Base-by-base conservation (phyloP, 2,888 invertebrate genomes). In the Melipona beecheii region DNA sequence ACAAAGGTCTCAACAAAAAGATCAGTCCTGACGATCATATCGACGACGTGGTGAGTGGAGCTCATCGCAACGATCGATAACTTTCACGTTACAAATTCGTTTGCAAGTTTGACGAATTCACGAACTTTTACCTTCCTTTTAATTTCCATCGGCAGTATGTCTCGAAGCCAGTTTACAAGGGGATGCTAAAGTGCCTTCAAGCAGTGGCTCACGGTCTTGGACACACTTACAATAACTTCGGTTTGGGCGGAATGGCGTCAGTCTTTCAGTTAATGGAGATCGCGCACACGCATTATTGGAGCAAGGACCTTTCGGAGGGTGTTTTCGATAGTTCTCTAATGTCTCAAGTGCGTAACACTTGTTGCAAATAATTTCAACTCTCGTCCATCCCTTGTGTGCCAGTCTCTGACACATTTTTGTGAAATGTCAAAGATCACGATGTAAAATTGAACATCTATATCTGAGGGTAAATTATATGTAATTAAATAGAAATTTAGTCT, bases 201-300 rank as follows among this genome's bases (percentile, higher is more conserved):
- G 97, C 99, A 2, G 97, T 98, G 62, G 97, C 98, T 11, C 97
- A 97, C 89, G 99, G 99, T 0, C 95, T 99, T 75, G 99, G 99
- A 93, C 97, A 97, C 85, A 98, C 99, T 0, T 99, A 97, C 94
- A 96, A 97, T 65, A 99, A 99, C 95, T 98, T 98, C 91, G 99
- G 99, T 0, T 95, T 98, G 2, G 99, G 99, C 56, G 99, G 99
- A 36, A 98, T 99, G 98, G 99, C 99, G 5, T 98, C 99, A 0
- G 98, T 98, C 31, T 99, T 99, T 95, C 98, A 99, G 95, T 96
- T 99, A 87, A 97, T 99, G 92, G 99, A 99, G 96, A 99, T 99
- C 93, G 98, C 99, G 4, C 99, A 99, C 94, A 99, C 99, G 0
- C 99, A 99, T 95, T 99, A 97, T 94, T 99, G 99, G 98, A 97